Evolutionary conservation across 2,797 vertebrate genomes (phyloP).

Genomic region (Columba guinea): DNA sequence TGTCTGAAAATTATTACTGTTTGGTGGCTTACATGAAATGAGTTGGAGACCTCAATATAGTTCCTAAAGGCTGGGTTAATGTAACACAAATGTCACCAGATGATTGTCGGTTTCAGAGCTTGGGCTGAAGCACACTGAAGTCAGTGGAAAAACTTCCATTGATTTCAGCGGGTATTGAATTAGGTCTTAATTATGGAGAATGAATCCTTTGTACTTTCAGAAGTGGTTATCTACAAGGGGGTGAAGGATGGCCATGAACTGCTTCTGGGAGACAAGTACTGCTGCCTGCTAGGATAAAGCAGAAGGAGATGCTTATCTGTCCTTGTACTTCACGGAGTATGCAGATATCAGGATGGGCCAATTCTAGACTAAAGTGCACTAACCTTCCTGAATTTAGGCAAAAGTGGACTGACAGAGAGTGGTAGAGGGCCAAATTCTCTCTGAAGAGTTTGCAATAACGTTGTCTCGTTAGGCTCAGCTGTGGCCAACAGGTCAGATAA

Average conservation of each 20-base stretch:
- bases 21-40: slow-evolving; percentile 63
- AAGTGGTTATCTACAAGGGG: slow-evolving; percentile 16
- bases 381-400: neutral
- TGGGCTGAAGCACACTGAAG: neutral
- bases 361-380: neutral
- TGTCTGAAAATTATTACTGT: slow-evolving; percentile 64
- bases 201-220: neutral
- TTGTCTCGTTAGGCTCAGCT: neutral
- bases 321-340: neutral
- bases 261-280: fast-evolving
- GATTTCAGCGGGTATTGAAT: slow-evolving; percentile 35
- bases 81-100: slow-evolving; percentile 57
- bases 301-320: neutral
- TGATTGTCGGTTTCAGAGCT: slow-evolving; percentile 34
- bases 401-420: neutral
- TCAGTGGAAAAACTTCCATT: slow-evolving; percentile 27
- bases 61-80: slow-evolving; percentile 58
- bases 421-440: neutral
- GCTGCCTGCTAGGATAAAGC: neutral
- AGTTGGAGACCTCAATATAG: slow-evolving; percentile 55
- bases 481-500: neutral
- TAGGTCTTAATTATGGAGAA: slow-evolving; percentile 49
- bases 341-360: neutral
- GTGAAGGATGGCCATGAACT: neutral
- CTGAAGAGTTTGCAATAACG: neutral